These are phyloP conservation scores for Tenthredo scrophulariae DNA, from an alignment of 2,888 invertebrate species.

Conservation along the genomic window DNA sequence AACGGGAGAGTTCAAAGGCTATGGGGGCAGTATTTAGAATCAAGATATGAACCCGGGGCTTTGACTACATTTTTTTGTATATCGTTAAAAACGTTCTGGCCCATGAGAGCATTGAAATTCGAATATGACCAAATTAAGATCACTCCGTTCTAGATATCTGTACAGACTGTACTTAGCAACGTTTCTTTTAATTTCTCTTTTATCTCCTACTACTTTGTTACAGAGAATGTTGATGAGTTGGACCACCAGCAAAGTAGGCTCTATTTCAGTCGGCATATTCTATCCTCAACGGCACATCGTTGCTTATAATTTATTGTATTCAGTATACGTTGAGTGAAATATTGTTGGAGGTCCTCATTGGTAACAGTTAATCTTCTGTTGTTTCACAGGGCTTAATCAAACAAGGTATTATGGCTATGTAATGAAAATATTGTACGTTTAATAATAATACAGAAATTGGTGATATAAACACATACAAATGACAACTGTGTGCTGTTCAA, in stretches of 20 bases:
- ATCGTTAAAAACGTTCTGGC: too few species aligned
- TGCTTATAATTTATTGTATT: background rate
- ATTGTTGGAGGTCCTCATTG: background rate
- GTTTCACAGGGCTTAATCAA: background rate
- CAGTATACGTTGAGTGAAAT: background rate
- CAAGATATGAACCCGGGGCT: too few species aligned
- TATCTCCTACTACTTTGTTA: background rate
- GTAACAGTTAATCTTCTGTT: background rate
- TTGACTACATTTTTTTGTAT: too few species aligned
- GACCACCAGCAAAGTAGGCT: background rate
- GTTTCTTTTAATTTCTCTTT: background rate
- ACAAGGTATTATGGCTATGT: background rate
- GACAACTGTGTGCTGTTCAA: background rate
- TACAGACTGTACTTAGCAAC: background rate
- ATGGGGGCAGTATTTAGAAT: too few species aligned
- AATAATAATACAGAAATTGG: background rate
- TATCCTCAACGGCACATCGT: background rate
- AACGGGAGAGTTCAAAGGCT: too few species aligned
- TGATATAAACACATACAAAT: background rate
- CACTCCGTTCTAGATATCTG: background rate
- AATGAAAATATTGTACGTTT: background rate
- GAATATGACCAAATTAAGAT: too few species aligned
- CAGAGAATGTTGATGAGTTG: conserved; percentile 42
- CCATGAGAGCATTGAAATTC: too few species aligned
- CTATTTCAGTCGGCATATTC: conserved; percentile 33